Evolutionary conservation across 2,113 vertebrate species (phyloP), one percentile per base, ranked within the genome.

Genomic region (Atherinomorus stipes): DNA sequence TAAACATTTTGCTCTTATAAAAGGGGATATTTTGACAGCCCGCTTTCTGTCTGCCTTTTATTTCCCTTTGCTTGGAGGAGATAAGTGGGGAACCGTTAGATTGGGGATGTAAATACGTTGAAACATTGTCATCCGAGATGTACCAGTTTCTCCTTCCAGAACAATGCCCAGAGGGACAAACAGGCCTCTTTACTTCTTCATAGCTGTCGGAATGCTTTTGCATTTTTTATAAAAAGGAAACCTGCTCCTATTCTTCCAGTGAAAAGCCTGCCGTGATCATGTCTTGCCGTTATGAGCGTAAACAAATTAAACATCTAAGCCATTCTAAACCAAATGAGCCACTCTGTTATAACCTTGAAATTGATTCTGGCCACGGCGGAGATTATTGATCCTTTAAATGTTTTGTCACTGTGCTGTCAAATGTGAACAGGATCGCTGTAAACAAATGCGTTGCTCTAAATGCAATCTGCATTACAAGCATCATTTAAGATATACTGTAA

Each of bases 321-420:
- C 84, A 77, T 81, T 85, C 73, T 21, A 73, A 74, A 67, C 71
- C 84, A 91, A 90, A 91, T 87, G 86, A 91, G 85, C 76, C 89
- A 86, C 85, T 90, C 90, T 91, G 88, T 93, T 90, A 91, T 69
- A 86, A 91, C 74, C 92, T 80, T 92, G 90, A 92, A 92, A 93
- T 88, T 86, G 92, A 93, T 86, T 87, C 85, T 89, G 84, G 89
- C 85, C 87, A 90, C 89, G 89, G 83, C 11, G 71, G 80, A 90
- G 89, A 92, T 90, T 90, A 94, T 90, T 86, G 89, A 88, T 90
- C 83, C 78, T 81, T 76, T 86, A 90, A 88, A 87, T 85, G 85
- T 91, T 87, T 34, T 82, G 76, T 90, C 85, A 82, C 86, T 64
- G 58, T 56, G 75, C 72, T 87, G 81, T 92, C 84, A 47, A 84